Evolutionary conservation across 2,888 invertebrate species (phyloP).

Genomic region (Clanis bilineata): DNA sequence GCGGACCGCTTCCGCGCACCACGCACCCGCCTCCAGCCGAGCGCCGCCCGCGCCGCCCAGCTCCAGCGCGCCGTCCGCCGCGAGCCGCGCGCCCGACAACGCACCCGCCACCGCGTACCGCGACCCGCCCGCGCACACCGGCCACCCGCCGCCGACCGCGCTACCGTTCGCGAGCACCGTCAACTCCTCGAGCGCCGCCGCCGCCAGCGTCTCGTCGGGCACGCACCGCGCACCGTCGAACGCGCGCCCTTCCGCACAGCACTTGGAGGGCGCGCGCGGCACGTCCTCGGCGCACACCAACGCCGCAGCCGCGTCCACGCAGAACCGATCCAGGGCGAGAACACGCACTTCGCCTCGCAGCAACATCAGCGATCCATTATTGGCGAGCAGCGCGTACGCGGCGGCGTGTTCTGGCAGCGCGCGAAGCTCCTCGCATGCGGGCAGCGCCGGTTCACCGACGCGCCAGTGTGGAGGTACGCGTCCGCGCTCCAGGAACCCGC

Average conservation of each 20-base stretch:
- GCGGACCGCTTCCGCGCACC: constrained; percentile 81
- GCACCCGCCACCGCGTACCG: constrained; percentile 83
- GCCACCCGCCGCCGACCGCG: constrained; percentile 78
- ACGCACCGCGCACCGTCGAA: constrained; percentile 82
- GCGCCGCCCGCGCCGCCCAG: constrained; percentile 61
- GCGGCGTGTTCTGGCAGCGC: constrained; percentile 64
- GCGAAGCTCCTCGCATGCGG: constrained; percentile 51
- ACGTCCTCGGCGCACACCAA: constrained; percentile 82
- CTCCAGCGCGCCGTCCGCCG: constrained; percentile 79
- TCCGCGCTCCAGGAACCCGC: constrained; percentile 60
- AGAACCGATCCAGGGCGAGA: constrained; percentile 83
- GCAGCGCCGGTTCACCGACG: constrained; percentile 60
- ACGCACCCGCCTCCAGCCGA: constrained; percentile 64
- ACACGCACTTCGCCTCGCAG: constrained; percentile 67
- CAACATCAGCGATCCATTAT: constrained; percentile 84
- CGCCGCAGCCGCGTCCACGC: constrained; percentile 85
- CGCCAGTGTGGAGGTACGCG: constrained; percentile 77
- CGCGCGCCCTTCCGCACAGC: constrained; percentile 85
- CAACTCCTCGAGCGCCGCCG: constrained; percentile 57
- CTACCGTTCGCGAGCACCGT: constrained; percentile 52
- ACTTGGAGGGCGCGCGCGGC: constrained; percentile 80
- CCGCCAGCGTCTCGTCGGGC: constrained; percentile 52
- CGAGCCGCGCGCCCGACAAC: constrained; percentile 74
- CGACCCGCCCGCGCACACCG: constrained; percentile 72
- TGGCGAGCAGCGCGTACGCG: constrained; percentile 81